A percentile compares a stretch with the other conserved stretches of the same genome.
Evolutionary conservation across 2,113 vertebrate genomes (phyloP).

Genomic region (Megalops atlanticus): DNA sequence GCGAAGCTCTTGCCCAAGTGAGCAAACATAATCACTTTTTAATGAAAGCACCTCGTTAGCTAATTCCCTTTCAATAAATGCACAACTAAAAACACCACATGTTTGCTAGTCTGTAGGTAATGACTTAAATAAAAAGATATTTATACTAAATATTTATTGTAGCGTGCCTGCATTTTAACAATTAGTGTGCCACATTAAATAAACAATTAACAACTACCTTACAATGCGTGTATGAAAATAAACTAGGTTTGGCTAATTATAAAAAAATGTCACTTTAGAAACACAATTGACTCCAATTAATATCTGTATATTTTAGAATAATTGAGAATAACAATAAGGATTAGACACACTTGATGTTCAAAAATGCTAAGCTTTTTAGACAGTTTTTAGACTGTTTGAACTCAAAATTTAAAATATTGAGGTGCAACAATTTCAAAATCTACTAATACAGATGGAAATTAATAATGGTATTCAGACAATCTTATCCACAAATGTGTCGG

Average conservation of each 20-base stretch:
- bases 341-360: too few species aligned
- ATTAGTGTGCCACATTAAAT: neutral
- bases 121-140: neutral
- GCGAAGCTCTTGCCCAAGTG: neutral
- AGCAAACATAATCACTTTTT: constrained; percentile 5
- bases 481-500: too few species aligned
- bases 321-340: neutral
- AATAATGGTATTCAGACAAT: neutral
- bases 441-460: neutral
- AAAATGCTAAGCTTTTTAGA: too few species aligned
- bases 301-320: neutral
- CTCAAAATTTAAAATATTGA: too few species aligned
- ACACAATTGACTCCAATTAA: neutral
- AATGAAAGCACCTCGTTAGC: neutral
- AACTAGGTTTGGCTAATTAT: neutral
- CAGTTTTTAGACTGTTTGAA: too few species aligned
- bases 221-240: neutral
- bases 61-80: constrained; percentile 7
- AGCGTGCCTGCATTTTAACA: neutral
- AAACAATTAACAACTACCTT: neutral
- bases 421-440: neutral
- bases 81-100: neutral
- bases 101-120: neutral
- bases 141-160: neutral
- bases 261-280: neutral